Conservation (phyloP, 2,113 vertebrate species). For the Thermophis baileyi region DNA sequence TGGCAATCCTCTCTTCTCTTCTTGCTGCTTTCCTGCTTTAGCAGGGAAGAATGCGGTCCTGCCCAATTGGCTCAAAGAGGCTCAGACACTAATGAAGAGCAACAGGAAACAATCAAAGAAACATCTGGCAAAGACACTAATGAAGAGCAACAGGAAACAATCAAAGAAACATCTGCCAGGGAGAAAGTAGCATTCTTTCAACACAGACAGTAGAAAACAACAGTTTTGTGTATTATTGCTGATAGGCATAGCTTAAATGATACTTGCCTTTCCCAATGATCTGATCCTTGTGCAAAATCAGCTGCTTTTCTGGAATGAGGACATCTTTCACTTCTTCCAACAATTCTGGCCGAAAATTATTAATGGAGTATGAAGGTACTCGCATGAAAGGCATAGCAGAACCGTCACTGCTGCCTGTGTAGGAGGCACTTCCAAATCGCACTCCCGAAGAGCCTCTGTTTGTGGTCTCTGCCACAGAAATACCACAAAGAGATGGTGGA, state of each 20-base stretch:
- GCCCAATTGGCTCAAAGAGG: not conserved
- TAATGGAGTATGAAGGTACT: slow-evolving; percentile 77
- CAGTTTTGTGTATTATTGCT: accelerated
- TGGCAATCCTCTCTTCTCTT: not conserved
- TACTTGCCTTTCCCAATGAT: slow-evolving; percentile 90
- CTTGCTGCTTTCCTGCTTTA: not conserved
- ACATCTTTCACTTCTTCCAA: slow-evolving; percentile 95
- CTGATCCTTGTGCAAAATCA: slow-evolving; percentile 79
- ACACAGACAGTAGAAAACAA: not conserved
- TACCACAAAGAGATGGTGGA: not conserved
- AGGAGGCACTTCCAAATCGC: slow-evolving; percentile 17
- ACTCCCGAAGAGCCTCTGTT: not conserved
- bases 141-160: not conserved
- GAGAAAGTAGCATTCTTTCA: not conserved
- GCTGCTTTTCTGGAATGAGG: slow-evolving; percentile 83
- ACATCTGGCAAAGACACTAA: not conserved
- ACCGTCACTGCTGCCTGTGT: slow-evolving; percentile 56
- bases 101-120: not conserved
- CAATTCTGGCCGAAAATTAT: slow-evolving; percentile 77
- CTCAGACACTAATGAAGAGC: not conserved
- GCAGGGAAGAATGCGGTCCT: not conserved
- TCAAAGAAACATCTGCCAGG: not conserved
- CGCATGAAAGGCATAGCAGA: slow-evolving; percentile 76
- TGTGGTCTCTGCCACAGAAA: slow-evolving; percentile 45
- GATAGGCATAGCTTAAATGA: not conserved